phyloP scores from a whole-genome alignment of 1,140 invertebrate species.

The Physella acuta region DNA sequence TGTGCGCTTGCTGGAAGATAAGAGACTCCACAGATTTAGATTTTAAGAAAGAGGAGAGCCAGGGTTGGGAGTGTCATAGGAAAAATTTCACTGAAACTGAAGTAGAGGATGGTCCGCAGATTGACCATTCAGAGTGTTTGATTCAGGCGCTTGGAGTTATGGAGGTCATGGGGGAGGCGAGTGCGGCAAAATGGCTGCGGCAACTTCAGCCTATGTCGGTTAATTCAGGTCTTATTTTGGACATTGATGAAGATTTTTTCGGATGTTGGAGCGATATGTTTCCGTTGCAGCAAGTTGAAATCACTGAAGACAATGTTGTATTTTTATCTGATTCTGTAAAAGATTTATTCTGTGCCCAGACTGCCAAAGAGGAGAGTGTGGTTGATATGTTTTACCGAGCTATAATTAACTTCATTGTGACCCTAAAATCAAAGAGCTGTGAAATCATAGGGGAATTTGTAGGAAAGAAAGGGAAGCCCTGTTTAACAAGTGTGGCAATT shows the following conservation, averaged over 20 bases:
- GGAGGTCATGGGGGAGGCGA: constrained; percentile 31
- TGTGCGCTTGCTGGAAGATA: constrained; percentile 20
- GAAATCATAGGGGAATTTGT: not conserved
- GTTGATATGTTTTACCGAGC: constrained; percentile 31
- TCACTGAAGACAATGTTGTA: constrained; percentile 22
- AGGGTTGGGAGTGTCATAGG: constrained; percentile 2
- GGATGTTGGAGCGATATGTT: constrained; percentile 40
- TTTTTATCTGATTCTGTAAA: constrained; percentile 28
- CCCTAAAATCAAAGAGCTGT: constrained; percentile 18
- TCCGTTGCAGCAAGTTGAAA: constrained; percentile 29
- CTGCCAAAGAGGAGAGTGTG: constrained; percentile 30
- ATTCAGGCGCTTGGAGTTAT: constrained; percentile 20
- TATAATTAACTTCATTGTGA: constrained; percentile 24
- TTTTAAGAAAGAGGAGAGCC: not conserved
- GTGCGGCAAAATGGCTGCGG: constrained; percentile 23
- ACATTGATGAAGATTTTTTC: constrained; percentile 50
- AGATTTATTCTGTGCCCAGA: constrained; percentile 37
- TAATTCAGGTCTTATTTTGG: constrained; percentile 38
- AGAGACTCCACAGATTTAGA: not conserved
- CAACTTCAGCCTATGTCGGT: constrained; percentile 23
- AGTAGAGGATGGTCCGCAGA: constrained; percentile 14
- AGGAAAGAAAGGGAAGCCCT: not conserved
- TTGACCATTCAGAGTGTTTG: constrained; percentile 24
- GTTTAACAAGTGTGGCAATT: constrained; percentile 14
- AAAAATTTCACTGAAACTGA: constrained; percentile 11